phyloP scores from a whole-genome alignment of 2,797 vertebrate species.

The Sebastes variabilis region DNA sequence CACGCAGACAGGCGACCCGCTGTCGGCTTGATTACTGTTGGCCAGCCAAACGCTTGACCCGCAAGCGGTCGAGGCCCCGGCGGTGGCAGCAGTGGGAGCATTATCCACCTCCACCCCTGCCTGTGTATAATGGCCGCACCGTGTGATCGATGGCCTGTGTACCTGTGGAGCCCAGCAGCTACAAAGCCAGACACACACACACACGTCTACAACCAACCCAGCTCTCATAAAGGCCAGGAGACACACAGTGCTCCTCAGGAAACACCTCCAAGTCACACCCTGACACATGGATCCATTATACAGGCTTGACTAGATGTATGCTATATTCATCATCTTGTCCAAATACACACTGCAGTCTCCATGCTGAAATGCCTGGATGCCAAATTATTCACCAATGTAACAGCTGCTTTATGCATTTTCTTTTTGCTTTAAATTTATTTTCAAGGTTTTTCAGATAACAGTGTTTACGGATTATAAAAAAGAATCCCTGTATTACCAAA shows the following conservation, averaged over 20 bases:
- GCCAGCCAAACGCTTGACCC: constrained; percentile 77
- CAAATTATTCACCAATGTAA: not conserved
- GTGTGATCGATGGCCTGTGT: constrained; percentile 77
- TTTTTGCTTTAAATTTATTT: not conserved
- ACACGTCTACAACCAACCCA: constrained; percentile 18
- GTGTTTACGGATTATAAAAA: not conserved
- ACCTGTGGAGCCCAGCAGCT: constrained; percentile 72
- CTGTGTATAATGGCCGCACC: constrained; percentile 73
- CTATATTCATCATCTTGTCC: constrained; percentile 66
- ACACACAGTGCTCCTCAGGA: constrained; percentile 65
- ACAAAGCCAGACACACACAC: constrained; percentile 38
- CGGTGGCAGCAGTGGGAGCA: constrained; percentile 73
- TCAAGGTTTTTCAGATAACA: not conserved
- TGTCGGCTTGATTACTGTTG: constrained; percentile 75
- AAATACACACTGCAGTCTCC: constrained; percentile 25
- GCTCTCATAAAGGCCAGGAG: constrained; percentile 64
- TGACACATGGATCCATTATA: constrained; percentile 71
- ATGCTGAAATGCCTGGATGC: not conserved
- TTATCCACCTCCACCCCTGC: constrained; percentile 76
- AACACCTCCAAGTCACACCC: constrained; percentile 66
- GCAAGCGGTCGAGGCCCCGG: constrained; percentile 62
- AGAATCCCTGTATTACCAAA: not conserved
- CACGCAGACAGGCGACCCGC: constrained; percentile 70
- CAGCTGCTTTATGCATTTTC: not conserved
- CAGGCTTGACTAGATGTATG: constrained; percentile 52